Percentiles rank a stretch among this genome's conserved stretches.
Evolutionary conservation across 2,888 invertebrate species (phyloP).

Genomic region (Platycheirus albimanus): DNA sequence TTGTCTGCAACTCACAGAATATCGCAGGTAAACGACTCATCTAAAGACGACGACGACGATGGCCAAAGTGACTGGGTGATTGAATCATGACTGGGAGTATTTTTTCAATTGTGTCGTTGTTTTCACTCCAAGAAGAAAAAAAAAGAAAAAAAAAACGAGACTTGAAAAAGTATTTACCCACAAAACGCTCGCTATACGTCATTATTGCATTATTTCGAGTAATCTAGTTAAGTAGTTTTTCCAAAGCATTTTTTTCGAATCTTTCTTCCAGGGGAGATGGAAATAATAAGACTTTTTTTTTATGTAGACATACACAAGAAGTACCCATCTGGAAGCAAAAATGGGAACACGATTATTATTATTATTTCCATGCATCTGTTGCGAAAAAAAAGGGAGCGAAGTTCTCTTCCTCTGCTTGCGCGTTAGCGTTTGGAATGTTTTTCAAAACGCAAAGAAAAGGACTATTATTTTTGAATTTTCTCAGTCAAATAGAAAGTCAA

Average conservation of each 20-base stretch:
- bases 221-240: conserved; percentile 59
- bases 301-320: conserved; percentile 1
- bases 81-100: conserved; percentile 70
- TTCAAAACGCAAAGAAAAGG: conserved; percentile 21
- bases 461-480: conserved; percentile 40
- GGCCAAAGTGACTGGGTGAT: conserved; percentile 45
- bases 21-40: conserved; percentile 53
- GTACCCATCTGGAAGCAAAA: conserved; percentile 23
- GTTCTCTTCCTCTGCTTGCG: neutral
- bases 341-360: conserved; percentile 40
- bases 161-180: too few species aligned
- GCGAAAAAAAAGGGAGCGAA: conserved; percentile 23
- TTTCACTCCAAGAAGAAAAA: conserved; percentile 5
- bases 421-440: too few species aligned
- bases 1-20: conserved; percentile 46
- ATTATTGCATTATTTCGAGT: conserved; percentile 66
- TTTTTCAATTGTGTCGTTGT: conserved; percentile 51
- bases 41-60: conserved; percentile 3
- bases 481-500: conserved; percentile 27
- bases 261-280: conserved; percentile 15
- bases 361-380: conserved; percentile 36
- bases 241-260: conserved; percentile 26
- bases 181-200: conserved; percentile 32
- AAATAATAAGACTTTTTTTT: conserved; percentile 16
- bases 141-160: too few species aligned